Conservation (phyloP, 2,888 invertebrate species). For the Holacanthella duospinosa region DNA sequence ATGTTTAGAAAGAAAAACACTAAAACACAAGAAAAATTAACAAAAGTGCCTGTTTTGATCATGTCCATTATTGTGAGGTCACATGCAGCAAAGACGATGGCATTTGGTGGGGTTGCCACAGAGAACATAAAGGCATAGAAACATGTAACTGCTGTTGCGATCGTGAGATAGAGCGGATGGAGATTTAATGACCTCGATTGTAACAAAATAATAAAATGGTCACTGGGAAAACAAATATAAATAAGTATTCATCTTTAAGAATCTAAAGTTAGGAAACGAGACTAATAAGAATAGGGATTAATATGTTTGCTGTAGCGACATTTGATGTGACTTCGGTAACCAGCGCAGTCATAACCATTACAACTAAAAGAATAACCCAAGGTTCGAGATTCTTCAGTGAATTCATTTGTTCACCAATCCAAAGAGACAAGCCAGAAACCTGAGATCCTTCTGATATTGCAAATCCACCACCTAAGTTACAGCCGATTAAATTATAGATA, state of each 20-base stretch:
- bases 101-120: slow-evolving; percentile 81
- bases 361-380: slow-evolving; percentile 58
- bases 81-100: slow-evolving; percentile 69
- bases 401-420: slow-evolving; percentile 61
- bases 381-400: slow-evolving; percentile 55
- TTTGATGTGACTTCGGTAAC: slow-evolving; percentile 84
- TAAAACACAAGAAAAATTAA: slow-evolving; percentile 23
- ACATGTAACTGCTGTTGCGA: slow-evolving; percentile 76
- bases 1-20: slow-evolving; percentile 21
- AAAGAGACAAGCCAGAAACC: slow-evolving; percentile 61
- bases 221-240: neutral
- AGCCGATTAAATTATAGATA: too few relatives aligned
- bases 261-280: too few relatives aligned
- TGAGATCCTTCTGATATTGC: slow-evolving; percentile 78
- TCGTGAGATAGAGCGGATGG: slow-evolving; percentile 79
- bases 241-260: too few relatives aligned
- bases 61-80: slow-evolving; percentile 27
- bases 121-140: slow-evolving; percentile 55
- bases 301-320: slow-evolving; percentile 78
- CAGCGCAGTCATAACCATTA: slow-evolving; percentile 64
- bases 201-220: slow-evolving; percentile 16
- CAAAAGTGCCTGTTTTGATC: slow-evolving; percentile 27
- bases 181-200: slow-evolving; percentile 60
- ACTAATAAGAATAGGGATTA: slow-evolving; percentile 73
- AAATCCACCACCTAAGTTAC: slow-evolving; percentile 71